Conservation (phyloP, 2,888 invertebrate species). For the Pseudolycoriella hygida region DNA sequence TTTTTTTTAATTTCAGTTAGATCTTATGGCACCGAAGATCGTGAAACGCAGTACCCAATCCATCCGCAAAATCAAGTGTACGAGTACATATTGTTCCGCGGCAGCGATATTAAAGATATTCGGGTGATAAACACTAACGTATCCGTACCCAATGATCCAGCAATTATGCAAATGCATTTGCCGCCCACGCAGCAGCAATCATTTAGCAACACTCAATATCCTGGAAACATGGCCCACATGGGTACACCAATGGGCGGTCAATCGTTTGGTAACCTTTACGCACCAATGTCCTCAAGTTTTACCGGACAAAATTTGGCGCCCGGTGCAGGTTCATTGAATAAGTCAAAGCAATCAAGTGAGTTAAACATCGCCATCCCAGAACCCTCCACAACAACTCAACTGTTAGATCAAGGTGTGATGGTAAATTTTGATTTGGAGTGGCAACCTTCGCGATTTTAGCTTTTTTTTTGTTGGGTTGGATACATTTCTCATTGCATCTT, state of each 20-base stretch:
- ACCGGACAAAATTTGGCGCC: slow-evolving; percentile 30
- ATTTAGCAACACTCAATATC: slow-evolving; percentile 48
- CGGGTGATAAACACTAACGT: slow-evolving; percentile 81
- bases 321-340: slow-evolving; percentile 18
- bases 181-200: slow-evolving; percentile 38
- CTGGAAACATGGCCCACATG: slow-evolving; percentile 49
- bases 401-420: slow-evolving; percentile 31
- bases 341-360: slow-evolving; percentile 48
- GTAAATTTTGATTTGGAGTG: slow-evolving; percentile 22
- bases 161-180: slow-evolving; percentile 83
- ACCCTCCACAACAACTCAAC: slow-evolving; percentile 21
- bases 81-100: slow-evolving; percentile 96
- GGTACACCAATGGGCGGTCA: slow-evolving; percentile 28
- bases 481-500: not conserved
- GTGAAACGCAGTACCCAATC: slow-evolving; percentile 88
- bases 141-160: slow-evolving; percentile 88
- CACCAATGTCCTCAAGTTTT: slow-evolving; percentile 27
- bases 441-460: slow-evolving; percentile 6
- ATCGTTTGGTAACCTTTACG: slow-evolving; percentile 33
- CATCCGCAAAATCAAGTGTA: slow-evolving; percentile 95
- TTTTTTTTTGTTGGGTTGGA: not conserved
- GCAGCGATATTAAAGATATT: slow-evolving; percentile 97
- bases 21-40: slow-evolving; percentile 97
- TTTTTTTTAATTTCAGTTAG: slow-evolving; percentile 56
- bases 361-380: slow-evolving; percentile 25